These are phyloP conservation scores for Panagrolaimus sp. DNA, from an alignment of 1,140 invertebrate species.

Conservation along the genomic window DNA sequence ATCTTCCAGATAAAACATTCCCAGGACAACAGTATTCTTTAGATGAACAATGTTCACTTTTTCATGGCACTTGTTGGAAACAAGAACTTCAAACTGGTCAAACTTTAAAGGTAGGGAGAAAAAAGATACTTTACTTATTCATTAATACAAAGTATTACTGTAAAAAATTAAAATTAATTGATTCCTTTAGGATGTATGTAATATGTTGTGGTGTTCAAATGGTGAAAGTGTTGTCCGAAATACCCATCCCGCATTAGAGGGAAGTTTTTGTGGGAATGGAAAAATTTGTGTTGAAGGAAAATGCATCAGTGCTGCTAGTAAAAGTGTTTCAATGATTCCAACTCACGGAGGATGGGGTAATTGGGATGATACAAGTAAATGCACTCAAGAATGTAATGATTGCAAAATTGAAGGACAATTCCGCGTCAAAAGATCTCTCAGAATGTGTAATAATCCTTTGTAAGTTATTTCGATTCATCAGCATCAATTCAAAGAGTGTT, in stretches of 20 bases:
- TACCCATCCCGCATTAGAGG: conserved; percentile 20
- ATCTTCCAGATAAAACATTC: not conserved
- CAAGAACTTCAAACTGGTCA: conserved; percentile 21
- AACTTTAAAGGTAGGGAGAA: not conserved
- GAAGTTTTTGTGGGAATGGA: conserved; percentile 15
- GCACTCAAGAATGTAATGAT: not conserved
- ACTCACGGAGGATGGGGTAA: not conserved
- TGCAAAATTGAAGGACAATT: conserved; percentile 17
- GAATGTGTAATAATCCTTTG: conserved; percentile 8
- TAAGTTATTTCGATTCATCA: too few relatives aligned
- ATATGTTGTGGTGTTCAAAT: conserved; percentile 21
- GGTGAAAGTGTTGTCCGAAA: conserved; percentile 15
- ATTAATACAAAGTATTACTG: not conserved
- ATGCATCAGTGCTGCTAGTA: not conserved
- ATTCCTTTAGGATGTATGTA: conserved; percentile 18
- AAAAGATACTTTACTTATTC: too few relatives aligned
- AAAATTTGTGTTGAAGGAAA: conserved; percentile 18
- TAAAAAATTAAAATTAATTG: not conserved
- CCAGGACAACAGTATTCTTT: conserved; percentile 22
- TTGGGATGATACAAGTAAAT: conserved; percentile 3
- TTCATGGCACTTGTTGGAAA: conserved; percentile 21
- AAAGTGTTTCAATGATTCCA: not conserved
- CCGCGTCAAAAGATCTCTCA: not conserved
- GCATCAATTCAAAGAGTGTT: too few relatives aligned
- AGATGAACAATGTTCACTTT: conserved; percentile 19